Conservation (phyloP, 2,888 invertebrate species). For the Hofmannophila pseudospretella region DNA sequence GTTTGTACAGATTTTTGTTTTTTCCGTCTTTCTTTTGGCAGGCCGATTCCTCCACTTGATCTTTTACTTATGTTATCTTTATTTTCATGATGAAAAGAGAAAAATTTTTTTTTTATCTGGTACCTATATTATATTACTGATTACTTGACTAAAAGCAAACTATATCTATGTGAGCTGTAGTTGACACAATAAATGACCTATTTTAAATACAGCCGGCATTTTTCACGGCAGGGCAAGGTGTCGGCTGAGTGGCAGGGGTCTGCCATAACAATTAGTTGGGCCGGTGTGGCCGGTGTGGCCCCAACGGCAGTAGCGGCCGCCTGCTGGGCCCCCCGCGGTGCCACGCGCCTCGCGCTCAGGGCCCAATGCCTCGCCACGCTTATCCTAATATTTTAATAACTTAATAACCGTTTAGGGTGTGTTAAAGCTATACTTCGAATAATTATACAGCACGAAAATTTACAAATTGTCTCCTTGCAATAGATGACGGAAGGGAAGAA, state of each 20-base stretch:
- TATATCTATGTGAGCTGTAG: no score
- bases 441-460: conserved; percentile 29
- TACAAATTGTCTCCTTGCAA: neutral
- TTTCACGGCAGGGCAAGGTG: conserved; percentile 34
- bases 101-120: no score
- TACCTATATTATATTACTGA: no score
- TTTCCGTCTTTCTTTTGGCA: no score
- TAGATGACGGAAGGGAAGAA: no score
- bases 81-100: no score
- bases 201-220: conserved; percentile 23
- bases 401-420: conserved; percentile 68
- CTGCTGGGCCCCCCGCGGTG: conserved; percentile 64
- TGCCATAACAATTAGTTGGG: conserved; percentile 50
- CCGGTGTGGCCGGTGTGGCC: conserved; percentile 16
- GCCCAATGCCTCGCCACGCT: conserved; percentile 29
- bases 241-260: conserved; percentile 29
- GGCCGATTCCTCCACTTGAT: no score
- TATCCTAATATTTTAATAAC: conserved; percentile 65
- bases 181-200: neutral
- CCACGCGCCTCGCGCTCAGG: conserved; percentile 39
- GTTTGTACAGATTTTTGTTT: no score
- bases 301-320: conserved; percentile 51
- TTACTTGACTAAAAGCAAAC: no score
- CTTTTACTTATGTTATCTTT: no score
- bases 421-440: conserved; percentile 55